Percentiles rank a stretch among this genome's conserved stretches.
Conservation (phyloP, 2,888 invertebrate genomes). For the Spilarctia lutea region DNA sequence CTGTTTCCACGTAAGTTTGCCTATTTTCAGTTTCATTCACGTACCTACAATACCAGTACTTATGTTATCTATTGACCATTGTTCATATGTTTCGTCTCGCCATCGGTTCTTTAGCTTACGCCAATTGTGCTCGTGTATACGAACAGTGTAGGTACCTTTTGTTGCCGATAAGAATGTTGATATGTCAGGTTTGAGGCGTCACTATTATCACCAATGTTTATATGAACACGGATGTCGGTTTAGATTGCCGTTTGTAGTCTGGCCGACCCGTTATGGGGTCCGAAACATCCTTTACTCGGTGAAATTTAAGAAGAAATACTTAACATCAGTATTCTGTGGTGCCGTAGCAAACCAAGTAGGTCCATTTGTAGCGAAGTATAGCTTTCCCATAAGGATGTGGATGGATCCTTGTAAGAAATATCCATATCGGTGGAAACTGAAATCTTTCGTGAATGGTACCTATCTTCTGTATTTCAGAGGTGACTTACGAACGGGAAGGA, state of each 20-base stretch:
- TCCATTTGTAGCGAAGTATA: no score
- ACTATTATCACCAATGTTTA: constrained; percentile 19
- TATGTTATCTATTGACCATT: constrained; percentile 12
- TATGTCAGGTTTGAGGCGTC: constrained; percentile 12
- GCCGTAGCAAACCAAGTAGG: background rate
- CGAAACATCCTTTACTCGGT: no score
- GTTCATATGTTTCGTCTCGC: constrained; percentile 20
- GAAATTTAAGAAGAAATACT: no score
- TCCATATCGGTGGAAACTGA: no score
- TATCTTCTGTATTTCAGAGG: no score
- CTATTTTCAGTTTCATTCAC: background rate
- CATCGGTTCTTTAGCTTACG: constrained; percentile 17
- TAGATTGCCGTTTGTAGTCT: background rate
- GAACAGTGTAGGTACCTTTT: constrained; percentile 16
- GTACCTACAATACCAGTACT: background rate
- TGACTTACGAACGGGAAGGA: no score
- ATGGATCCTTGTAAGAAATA: no score
- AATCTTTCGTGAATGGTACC: no score
- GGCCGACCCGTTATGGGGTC: no score
- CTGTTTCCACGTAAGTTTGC: background rate
- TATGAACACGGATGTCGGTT: constrained; percentile 5
- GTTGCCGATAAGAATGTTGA: constrained; percentile 15
- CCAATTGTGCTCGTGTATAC: constrained; percentile 10
- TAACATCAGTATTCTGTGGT: no score
- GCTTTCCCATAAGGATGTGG: no score